Base-by-base conservation (phyloP, 2,888 invertebrate species). In the Dysmachus trigonus region DNA sequence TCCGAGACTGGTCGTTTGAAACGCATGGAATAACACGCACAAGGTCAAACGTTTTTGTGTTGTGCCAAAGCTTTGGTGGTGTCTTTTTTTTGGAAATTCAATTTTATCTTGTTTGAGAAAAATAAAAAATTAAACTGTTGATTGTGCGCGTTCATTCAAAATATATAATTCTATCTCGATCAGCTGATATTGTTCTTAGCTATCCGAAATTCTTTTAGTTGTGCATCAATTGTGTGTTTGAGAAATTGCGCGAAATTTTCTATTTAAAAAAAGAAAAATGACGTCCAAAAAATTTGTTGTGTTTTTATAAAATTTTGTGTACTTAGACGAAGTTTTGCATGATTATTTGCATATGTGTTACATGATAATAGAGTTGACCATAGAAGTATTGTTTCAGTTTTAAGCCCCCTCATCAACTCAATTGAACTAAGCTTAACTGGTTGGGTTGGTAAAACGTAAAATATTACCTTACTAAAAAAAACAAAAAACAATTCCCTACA, bases 11-110 rank as follows among this genome's bases (percentile, higher is more conserved):
- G 85, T 86, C 86, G 74, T 87, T 89, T 89, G 89, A 89, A 90
- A 90, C 90, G 89, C 90, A 90, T 89, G 90, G 90, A 89, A 88
- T 90, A 89, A 88, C 88, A 89, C 88, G 88, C 90, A 90, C 91
- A 92, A 92, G 92, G 92, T 92, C 91, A 91, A 90, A 90, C 90
- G 90, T 90, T 90, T 89, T 88, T 88, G 85, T 88, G 71, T 83
- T 82, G 33, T 30, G 77, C 71, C 71, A 38, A n/a, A 62, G 82
- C 33, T 53, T 35, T 82, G 73, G 33, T 73, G 18, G 73, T 73
- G 73, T 73, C 33, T 15, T 22, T 85, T 86, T 85, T 87, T 77
- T 41, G 10, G 81, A 81, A 81, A 79, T 41, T 85, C 47, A 85
- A 41, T 73, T 53, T 76, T 84, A 79, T 85, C 31, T 51, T 85